Evolutionary conservation across 2,888 invertebrate species (phyloP).

Genomic region (Standfussiana lucernea): DNA sequence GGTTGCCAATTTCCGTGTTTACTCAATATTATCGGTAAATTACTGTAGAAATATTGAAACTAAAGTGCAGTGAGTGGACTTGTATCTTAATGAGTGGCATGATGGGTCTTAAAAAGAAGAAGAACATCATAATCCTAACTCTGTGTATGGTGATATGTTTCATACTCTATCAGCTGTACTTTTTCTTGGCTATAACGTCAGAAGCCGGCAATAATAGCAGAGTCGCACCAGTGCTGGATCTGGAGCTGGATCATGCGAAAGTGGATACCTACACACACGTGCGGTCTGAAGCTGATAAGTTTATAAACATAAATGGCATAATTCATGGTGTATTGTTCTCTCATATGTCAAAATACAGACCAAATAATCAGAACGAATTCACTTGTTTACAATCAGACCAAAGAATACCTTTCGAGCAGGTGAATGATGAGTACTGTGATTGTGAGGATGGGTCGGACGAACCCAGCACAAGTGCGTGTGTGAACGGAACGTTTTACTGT

Average conservation of each 20-base stretch:
- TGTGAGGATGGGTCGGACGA: slow-evolving; percentile 95
- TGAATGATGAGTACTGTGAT: slow-evolving; percentile 97
- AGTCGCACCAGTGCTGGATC: slow-evolving; percentile 77
- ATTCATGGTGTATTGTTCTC: slow-evolving; percentile 83
- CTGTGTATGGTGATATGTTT: slow-evolving; percentile 81
- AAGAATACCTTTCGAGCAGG: slow-evolving; percentile 79
- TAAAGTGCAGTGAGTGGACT: slow-evolving; percentile 16
- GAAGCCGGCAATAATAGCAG: slow-evolving; percentile 74
- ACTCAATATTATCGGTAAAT: slow-evolving; percentile 15
- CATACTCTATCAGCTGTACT: slow-evolving; percentile 86
- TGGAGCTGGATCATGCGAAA: slow-evolving; percentile 73
- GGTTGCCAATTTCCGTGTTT: slow-evolving; percentile 32
- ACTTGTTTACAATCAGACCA: slow-evolving; percentile 84
- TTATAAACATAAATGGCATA: slow-evolving; percentile 83
- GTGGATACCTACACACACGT: slow-evolving; percentile 75
- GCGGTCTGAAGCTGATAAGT: slow-evolving; percentile 82
- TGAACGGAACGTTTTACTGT: slow-evolving; percentile 96
- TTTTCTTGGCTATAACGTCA: slow-evolving; percentile 83
- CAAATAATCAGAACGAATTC: slow-evolving; percentile 82
- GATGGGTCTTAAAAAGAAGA: slow-evolving; percentile 85
- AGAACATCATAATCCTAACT: slow-evolving; percentile 82
- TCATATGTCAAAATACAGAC: slow-evolving; percentile 82
- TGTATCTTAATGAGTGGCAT: slow-evolving; percentile 36
- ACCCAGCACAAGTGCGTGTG: slow-evolving; percentile 97
- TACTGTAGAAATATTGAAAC: slow-evolving; percentile 15